These are phyloP conservation scores for Pammene fasciana DNA, from an alignment of 2,888 invertebrate genomes.

Conservation along the genomic window DNA sequence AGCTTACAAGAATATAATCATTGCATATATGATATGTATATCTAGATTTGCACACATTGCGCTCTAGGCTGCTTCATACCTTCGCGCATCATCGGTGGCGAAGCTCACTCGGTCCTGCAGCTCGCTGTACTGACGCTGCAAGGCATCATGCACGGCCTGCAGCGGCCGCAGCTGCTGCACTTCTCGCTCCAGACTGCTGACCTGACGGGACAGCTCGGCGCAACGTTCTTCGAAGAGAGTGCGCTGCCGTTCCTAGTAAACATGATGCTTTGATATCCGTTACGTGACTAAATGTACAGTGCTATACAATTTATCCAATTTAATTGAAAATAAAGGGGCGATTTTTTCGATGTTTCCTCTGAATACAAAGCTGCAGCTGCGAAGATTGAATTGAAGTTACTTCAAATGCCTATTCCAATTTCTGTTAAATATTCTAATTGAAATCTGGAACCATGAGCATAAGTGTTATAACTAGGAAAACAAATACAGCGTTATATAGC, in stretches of 20 bases:
- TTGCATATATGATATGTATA: too few species aligned
- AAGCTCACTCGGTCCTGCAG: constrained; percentile 62
- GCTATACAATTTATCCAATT: too few species aligned
- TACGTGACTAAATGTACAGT: too few species aligned
- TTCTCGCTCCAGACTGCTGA: constrained; percentile 61
- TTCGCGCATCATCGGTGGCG: constrained; percentile 64
- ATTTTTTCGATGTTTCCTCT: background rate
- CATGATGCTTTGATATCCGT: background rate
- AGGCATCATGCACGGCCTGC: constrained; percentile 55
- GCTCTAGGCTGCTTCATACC: background rate
- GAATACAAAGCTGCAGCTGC: background rate
- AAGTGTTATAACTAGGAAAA: too few species aligned
- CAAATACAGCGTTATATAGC: too few species aligned
- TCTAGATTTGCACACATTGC: too few species aligned
- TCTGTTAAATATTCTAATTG: too few species aligned
- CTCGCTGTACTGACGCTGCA: constrained; percentile 68
- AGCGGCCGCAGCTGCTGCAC: constrained; percentile 64
- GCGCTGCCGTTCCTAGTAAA: constrained; percentile 68
- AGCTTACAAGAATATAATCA: too few species aligned
- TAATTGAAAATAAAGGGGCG: too few species aligned
- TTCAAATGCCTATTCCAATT: too few species aligned
- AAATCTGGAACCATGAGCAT: too few species aligned
- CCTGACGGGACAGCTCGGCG: constrained; percentile 59
- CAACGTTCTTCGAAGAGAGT: constrained; percentile 66
- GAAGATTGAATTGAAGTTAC: too few species aligned